Evolutionary conservation across 2,888 invertebrate species (phyloP).

Genomic region (Amphipoea lucens): DNA sequence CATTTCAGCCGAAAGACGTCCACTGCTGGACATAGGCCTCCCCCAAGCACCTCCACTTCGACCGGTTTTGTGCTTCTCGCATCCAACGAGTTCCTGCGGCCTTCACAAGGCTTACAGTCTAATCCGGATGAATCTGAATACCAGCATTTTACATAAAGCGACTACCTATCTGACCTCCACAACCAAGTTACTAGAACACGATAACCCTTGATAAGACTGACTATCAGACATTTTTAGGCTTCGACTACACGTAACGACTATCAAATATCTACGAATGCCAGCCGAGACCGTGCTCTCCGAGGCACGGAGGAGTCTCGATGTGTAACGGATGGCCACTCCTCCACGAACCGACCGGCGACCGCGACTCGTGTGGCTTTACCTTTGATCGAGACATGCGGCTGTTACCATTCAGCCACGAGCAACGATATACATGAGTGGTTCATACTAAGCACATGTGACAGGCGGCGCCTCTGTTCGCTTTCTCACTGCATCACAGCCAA

Average conservation of each 20-base stretch:
- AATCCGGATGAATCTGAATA: neutral
- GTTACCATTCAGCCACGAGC: neutral
- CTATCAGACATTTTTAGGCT: neutral
- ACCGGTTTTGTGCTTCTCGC: too few relatives aligned
- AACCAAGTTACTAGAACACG: neutral
- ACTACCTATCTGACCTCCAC: neutral
- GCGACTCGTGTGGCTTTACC: neutral
- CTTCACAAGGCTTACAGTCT: too few relatives aligned
- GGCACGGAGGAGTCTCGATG: neutral
- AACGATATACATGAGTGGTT: neutral
- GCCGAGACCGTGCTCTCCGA: neutral
- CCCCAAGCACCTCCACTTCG: too few relatives aligned
- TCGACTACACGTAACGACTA: neutral
- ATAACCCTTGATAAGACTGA: neutral
- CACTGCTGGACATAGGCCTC: too few relatives aligned
- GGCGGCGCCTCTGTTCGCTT: conserved; percentile 18
- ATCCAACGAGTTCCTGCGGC: too few relatives aligned
- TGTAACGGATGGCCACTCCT: neutral
- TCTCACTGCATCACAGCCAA: conserved; percentile 32
- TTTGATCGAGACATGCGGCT: neutral
- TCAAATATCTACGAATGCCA: neutral
- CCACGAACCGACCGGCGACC: neutral
- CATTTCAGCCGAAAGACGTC: too few relatives aligned
- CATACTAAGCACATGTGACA: neutral
- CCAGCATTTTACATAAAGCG: neutral